These are phyloP conservation scores for Regulus satrapa DNA, from an alignment of 2,113 vertebrate species.

Conservation along the genomic window DNA sequence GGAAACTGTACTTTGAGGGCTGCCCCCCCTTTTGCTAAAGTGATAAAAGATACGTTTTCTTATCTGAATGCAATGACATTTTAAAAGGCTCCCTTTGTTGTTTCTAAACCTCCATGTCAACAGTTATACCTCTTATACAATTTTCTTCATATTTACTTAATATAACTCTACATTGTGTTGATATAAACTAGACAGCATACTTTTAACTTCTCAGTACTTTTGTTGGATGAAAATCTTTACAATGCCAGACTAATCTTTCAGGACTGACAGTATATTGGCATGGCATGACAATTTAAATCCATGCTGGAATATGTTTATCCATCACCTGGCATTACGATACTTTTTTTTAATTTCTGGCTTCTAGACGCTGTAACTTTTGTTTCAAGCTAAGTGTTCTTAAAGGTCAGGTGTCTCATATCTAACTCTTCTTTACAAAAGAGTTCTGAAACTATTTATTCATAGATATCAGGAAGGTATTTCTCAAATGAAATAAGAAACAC, in stretches of 20 bases:
- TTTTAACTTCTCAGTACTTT: constrained; percentile 72
- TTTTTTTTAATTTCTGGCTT: constrained; percentile 46
- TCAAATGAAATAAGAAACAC: neutral
- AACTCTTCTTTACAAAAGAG: neutral
- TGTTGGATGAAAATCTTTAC: constrained; percentile 72
- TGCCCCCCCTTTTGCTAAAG: constrained; percentile 36
- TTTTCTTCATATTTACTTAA: constrained; percentile 72
- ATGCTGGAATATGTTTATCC: constrained; percentile 66
- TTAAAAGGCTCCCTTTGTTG: constrained; percentile 79
- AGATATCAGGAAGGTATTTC: neutral
- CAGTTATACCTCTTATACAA: constrained; percentile 67
- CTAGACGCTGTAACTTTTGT: constrained; percentile 55
- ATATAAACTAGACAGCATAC: constrained; percentile 67
- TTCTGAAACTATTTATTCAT: constrained; percentile 31
- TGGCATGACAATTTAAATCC: constrained; percentile 75
- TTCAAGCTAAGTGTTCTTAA: constrained; percentile 55
- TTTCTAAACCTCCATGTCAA: constrained; percentile 73
- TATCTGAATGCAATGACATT: constrained; percentile 74
- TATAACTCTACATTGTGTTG: constrained; percentile 67
- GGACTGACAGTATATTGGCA: constrained; percentile 70
- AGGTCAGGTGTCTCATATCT: constrained; percentile 50
- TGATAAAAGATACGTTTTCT: constrained; percentile 77
- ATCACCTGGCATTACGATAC: constrained; percentile 68
- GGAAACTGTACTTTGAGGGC: constrained; percentile 59
- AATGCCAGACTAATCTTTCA: constrained; percentile 73